Conservation (phyloP, 1,140 invertebrate genomes). For the Zaprionus vittiger region DNA sequence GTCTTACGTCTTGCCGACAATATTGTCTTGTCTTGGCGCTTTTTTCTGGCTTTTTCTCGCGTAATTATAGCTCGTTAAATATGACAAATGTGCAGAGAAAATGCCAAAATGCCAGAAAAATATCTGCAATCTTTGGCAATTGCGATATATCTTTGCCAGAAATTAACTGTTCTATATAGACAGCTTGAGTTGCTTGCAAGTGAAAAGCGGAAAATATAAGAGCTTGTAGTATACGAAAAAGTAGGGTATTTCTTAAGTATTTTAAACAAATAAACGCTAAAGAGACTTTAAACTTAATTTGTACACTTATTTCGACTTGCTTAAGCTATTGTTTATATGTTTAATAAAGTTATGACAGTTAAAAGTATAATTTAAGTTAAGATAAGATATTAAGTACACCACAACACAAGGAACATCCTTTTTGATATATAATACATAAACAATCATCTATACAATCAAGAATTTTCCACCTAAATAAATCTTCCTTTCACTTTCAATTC, state of each 20-base stretch:
- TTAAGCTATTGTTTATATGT: too few species aligned
- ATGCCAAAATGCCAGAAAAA: constrained; percentile 16
- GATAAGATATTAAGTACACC: too few species aligned
- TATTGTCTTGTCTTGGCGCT: constrained; percentile 4
- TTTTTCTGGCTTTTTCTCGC: constrained; percentile 24
- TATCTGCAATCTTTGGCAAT: constrained; percentile 9
- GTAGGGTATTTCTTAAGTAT: not conserved
- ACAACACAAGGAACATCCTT: too few species aligned
- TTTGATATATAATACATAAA: too few species aligned
- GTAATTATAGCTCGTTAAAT: constrained; percentile 62
- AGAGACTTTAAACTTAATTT: too few species aligned
- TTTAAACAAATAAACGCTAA: not conserved
- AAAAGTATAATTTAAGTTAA: too few species aligned
- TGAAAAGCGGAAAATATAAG: not conserved
- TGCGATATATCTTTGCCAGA: constrained; percentile 6
- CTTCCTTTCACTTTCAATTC: too few species aligned
- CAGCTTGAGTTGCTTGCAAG: not conserved
- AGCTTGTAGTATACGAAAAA: not conserved
- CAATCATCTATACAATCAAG: too few species aligned
- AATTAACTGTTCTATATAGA: constrained; percentile 10
- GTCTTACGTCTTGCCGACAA: constrained; percentile 47
- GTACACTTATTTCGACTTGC: too few species aligned
- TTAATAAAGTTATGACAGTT: too few species aligned
- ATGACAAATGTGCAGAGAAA: constrained; percentile 53
- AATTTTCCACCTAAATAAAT: too few species aligned